These are phyloP conservation scores for Invenusta paracnida DNA, from an alignment of 2,888 invertebrate genomes.

Conservation along the genomic window DNA sequence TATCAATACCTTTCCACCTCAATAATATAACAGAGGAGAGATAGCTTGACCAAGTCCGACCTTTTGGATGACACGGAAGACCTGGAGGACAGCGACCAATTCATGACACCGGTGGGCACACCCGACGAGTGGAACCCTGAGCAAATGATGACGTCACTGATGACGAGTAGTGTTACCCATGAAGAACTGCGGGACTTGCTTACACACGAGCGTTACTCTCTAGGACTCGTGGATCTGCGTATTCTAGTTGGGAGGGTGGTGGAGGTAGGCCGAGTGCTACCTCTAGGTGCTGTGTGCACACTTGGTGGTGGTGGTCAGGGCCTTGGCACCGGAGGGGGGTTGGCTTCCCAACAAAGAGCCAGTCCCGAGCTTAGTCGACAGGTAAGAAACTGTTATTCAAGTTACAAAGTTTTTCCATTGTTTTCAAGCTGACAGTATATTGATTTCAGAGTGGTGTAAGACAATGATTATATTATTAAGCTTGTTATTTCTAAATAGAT, in stretches of 20 bases:
- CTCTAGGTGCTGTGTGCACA: not conserved
- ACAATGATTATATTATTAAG: too few relatives aligned
- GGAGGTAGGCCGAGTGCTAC: not conserved
- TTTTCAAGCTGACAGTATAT: too few relatives aligned
- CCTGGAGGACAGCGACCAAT: slow-evolving; percentile 60
- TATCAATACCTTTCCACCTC: too few relatives aligned
- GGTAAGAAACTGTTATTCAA: too few relatives aligned
- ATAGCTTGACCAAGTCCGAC: too few relatives aligned
- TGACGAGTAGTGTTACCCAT: not conserved
- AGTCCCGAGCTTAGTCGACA: not conserved
- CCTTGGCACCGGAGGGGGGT: not conserved
- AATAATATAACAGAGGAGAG: too few relatives aligned
- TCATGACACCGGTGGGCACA: slow-evolving; percentile 61
- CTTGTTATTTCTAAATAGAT: too few relatives aligned
- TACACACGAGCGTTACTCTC: slow-evolving; percentile 56
- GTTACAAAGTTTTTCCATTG: too few relatives aligned
- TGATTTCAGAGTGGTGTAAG: too few relatives aligned
- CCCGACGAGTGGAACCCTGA: slow-evolving; percentile 52
- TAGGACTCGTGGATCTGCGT: slow-evolving; percentile 76
- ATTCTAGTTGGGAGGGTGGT: slow-evolving; percentile 70
- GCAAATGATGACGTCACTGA: not conserved
- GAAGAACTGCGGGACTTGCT: slow-evolving; percentile 27
- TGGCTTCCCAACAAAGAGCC: not conserved
- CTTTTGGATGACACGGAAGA: too few relatives aligned
- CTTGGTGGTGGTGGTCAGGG: not conserved